Percentiles rank a stretch among this genome's conserved stretches.
Conservation (phyloP, 2,113 vertebrate genomes). For the Cepphus grylle region DNA sequence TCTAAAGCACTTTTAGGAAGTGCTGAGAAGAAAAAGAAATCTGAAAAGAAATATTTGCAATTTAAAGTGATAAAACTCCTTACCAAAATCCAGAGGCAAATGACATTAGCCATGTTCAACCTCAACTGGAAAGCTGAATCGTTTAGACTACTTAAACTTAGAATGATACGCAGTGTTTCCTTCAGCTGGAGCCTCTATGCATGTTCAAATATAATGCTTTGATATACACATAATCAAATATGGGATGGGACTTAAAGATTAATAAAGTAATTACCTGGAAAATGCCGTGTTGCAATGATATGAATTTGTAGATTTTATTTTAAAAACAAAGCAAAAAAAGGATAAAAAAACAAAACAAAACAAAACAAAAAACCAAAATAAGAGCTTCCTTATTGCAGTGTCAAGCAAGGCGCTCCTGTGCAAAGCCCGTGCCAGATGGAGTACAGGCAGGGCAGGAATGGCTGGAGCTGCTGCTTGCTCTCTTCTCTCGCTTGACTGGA, state of each 20-base stretch:
- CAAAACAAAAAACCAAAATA: neutral
- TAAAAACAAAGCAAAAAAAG: neutral
- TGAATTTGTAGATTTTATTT: neutral
- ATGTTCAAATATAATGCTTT: neutral
- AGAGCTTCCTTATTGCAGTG: neutral
- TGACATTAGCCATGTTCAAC: neutral
- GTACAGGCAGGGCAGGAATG: neutral
- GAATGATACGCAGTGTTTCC: neutral
- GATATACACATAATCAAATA: neutral
- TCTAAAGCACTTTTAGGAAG: neutral
- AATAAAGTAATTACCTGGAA: neutral
- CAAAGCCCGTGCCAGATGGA: rapidly evolving
- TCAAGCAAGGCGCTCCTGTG: neutral
- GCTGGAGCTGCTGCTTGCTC: neutral
- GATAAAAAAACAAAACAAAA: too few species aligned
- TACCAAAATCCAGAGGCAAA: neutral
- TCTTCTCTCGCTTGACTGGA: neutral
- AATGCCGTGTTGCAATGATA: neutral
- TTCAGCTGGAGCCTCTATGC: neutral
- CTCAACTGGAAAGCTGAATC: neutral
- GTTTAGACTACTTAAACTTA: neutral
- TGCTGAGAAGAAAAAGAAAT: neutral
- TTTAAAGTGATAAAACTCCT: neutral
- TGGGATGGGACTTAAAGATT: neutral
- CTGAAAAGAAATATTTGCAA: neutral